Percentiles rank a stretch among this genome's conserved stretches.
These are phyloP conservation scores for Byasa hedistus DNA, from an alignment of 2,888 invertebrate genomes.

Conservation along the genomic window DNA sequence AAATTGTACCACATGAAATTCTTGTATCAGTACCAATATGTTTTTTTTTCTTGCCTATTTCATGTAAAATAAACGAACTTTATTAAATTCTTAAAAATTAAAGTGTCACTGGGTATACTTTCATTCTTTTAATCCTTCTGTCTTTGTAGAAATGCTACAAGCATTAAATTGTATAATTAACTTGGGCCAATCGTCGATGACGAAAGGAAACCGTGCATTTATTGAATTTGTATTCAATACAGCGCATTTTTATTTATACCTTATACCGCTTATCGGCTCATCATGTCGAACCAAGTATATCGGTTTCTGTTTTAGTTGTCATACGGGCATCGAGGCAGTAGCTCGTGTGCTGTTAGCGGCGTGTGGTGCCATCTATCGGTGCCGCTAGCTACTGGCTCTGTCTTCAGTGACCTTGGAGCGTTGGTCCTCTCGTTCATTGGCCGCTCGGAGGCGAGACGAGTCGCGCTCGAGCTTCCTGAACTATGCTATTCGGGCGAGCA, in stretches of 20 bases:
- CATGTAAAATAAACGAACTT: no score
- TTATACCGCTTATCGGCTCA: slow-evolving; percentile 76
- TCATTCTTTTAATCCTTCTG: no score
- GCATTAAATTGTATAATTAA: not conserved
- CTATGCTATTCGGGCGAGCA: slow-evolving; percentile 59
- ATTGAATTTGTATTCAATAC: slow-evolving; percentile 60
- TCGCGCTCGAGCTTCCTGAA: slow-evolving; percentile 59
- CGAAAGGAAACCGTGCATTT: slow-evolving; percentile 46
- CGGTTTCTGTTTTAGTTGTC: slow-evolving; percentile 68
- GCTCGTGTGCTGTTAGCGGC: slow-evolving; percentile 47
- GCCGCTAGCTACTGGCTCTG: slow-evolving; percentile 47
- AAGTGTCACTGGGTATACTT: no score
- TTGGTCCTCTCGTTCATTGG: slow-evolving; percentile 71
- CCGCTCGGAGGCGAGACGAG: slow-evolving; percentile 65
- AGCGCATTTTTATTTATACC: slow-evolving; percentile 70
- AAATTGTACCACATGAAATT: no score
- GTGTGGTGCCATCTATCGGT: slow-evolving; percentile 62
- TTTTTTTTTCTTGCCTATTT: no score
- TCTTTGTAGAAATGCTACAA: no score
- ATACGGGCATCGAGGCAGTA: slow-evolving; percentile 67
- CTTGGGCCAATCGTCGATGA: not conserved
- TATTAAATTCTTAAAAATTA: no score
- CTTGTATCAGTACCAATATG: no score
- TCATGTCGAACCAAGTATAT: slow-evolving; percentile 49
- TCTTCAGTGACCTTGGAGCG: slow-evolving; percentile 69